Conservation (phyloP, 2,888 invertebrate genomes). For the Hesperia comma region DNA sequence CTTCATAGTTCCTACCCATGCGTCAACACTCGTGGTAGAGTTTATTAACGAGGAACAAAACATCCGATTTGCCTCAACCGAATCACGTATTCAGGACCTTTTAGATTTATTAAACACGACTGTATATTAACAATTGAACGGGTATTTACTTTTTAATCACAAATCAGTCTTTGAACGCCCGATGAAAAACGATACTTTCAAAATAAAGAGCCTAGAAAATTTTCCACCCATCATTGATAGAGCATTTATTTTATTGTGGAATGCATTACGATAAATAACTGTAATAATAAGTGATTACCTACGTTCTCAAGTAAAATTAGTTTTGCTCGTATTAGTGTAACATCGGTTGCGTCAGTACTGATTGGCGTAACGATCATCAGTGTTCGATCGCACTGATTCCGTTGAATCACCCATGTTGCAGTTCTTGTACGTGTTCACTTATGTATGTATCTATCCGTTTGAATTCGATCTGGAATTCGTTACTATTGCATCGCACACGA, state of each 20-base stretch:
- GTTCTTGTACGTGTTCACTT: background rate
- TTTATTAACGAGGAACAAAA: too few species aligned
- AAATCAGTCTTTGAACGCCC: too few species aligned
- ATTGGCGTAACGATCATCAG: constrained; percentile 4
- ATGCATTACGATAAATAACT: background rate
- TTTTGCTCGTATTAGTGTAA: background rate
- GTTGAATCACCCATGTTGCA: background rate
- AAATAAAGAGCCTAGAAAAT: too few species aligned
- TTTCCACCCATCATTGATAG: background rate
- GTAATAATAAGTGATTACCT: background rate
- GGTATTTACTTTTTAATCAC: too few species aligned
- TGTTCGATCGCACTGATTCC: background rate
- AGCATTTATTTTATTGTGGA: background rate
- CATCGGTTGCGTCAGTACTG: constrained; percentile 1
- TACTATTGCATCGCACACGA: too few species aligned
- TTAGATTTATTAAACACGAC: too few species aligned
- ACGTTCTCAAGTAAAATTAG: constrained; percentile 1
- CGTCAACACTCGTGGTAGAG: background rate
- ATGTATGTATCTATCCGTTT: too few species aligned
- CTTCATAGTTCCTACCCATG: background rate
- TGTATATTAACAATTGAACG: too few species aligned
- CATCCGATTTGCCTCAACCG: too few species aligned
- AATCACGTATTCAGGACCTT: too few species aligned
- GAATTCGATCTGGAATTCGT: too few species aligned
- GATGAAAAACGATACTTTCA: too few species aligned